Percentiles rank a stretch among this genome's conserved stretches.
These are phyloP conservation scores for Arbacia lixula DNA, from an alignment of 53 echinoderm and acorn worm genomes.

Conservation along the genomic window DNA sequence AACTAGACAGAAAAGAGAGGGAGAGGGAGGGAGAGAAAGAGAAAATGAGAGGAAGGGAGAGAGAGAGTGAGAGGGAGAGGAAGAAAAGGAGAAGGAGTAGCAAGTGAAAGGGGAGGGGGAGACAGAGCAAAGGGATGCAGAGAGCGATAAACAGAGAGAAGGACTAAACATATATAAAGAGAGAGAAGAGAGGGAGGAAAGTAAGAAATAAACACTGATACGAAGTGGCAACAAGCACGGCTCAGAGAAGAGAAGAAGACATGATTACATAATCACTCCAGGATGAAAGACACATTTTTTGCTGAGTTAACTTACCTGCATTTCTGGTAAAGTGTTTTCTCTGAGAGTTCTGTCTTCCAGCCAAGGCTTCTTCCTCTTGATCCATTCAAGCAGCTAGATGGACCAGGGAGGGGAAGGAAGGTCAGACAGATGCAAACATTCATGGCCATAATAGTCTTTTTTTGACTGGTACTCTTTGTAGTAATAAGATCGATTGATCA, in stretches of 20 bases:
- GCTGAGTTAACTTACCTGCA: conserved; percentile 93
- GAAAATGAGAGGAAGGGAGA: background rate
- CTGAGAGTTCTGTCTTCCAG: conserved; percentile 84
- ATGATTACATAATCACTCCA: too few relatives aligned
- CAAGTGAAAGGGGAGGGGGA: background rate
- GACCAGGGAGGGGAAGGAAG: too few relatives aligned
- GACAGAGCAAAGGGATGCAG: background rate
- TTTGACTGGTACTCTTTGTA: too few relatives aligned
- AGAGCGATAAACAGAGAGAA: background rate
- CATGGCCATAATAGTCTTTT: too few relatives aligned
- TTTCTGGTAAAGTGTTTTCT: conserved; percentile 81
- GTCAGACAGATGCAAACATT: too few relatives aligned
- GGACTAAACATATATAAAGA: background rate
- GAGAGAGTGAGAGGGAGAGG: background rate
- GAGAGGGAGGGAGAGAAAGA: background rate
- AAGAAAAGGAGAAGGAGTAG: background rate
- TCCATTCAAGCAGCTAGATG: conserved; percentile 95
- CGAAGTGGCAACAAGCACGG: background rate
- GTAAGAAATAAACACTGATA: background rate
- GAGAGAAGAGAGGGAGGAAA: background rate
- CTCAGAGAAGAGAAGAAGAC: too few relatives aligned
- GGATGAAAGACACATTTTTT: too few relatives aligned
- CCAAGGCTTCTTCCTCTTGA: conserved; percentile 90
- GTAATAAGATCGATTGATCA: too few relatives aligned
- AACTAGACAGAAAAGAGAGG: background rate